Conservation (phyloP, 2,113 vertebrate species). For the Choloepus hoffmanni region DNA sequence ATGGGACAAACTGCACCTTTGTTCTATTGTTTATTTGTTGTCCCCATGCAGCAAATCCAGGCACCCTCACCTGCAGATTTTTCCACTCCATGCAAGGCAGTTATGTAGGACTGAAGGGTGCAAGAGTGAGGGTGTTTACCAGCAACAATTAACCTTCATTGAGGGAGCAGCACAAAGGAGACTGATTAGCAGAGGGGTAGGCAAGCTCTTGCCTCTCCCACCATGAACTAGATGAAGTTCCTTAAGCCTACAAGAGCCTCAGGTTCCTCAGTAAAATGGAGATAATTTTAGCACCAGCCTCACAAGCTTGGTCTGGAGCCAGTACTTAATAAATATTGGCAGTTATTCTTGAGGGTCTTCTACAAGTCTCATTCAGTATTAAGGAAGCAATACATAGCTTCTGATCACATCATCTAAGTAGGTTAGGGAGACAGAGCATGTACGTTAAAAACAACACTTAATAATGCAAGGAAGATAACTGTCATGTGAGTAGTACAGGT, state of each 20-base stretch:
- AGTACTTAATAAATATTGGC: neutral
- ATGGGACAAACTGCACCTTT: neutral
- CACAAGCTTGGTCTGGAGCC: neutral
- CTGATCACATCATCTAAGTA: neutral
- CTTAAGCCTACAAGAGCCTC: neutral
- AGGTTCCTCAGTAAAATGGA: neutral
- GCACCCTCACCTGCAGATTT: neutral
- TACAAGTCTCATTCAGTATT: neutral
- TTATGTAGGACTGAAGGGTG: neutral
- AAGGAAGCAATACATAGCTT: neutral
- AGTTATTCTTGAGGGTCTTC: neutral
- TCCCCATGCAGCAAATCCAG: neutral
- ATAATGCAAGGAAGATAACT: neutral
- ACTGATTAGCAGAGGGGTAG: neutral
- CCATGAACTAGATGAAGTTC: neutral
- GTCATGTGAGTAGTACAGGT: neutral
- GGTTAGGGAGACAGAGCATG: no score
- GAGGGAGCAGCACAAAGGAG: neutral
- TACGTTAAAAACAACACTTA: neutral
- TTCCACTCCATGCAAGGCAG: neutral
- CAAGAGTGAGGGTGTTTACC: neutral
- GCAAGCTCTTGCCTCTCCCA: neutral
- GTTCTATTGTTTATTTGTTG: neutral
- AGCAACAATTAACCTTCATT: neutral
- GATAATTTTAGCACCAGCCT: neutral